Conservation (phyloP, 2,797 vertebrate genomes). For the Falco concolor region DNA sequence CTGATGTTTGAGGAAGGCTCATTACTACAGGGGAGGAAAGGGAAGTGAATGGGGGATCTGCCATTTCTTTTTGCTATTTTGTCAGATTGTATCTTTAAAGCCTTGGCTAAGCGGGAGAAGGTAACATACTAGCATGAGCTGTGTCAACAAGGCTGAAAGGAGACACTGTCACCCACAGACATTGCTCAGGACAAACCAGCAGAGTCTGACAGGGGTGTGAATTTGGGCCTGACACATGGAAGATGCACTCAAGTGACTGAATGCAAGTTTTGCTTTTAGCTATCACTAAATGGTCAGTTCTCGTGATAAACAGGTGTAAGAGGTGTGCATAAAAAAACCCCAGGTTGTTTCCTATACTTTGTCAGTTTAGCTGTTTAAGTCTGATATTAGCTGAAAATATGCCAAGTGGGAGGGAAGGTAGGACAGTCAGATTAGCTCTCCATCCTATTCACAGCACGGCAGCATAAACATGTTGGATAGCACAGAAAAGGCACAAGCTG, state of each 20-base stretch:
- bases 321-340: not conserved
- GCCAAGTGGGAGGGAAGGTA: not conserved
- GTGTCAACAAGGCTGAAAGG: not conserved
- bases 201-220: not conserved
- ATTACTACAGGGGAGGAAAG: not conserved
- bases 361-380: not conserved
- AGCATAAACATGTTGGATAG: not conserved
- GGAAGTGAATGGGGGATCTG: not conserved
- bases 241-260: not conserved
- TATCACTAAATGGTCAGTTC: not conserved
- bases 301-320: not conserved
- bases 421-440: not conserved
- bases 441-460: not conserved
- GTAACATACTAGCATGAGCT: not conserved
- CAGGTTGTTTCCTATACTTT: not conserved
- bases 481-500: not conserved
- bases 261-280: not conserved
- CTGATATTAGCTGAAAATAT: not conserved
- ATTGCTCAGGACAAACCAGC: not conserved
- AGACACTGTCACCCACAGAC: rapidly evolving
- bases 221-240: not conserved
- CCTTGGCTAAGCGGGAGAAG: not conserved
- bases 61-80: not conserved
- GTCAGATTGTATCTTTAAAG: not conserved
- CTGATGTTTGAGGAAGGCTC: not conserved